Percentiles rank a stretch among this genome's conserved stretches.
Evolutionary conservation across 2,797 vertebrate species (phyloP).

Genomic region (Amblyopsis hoosieri): DNA sequence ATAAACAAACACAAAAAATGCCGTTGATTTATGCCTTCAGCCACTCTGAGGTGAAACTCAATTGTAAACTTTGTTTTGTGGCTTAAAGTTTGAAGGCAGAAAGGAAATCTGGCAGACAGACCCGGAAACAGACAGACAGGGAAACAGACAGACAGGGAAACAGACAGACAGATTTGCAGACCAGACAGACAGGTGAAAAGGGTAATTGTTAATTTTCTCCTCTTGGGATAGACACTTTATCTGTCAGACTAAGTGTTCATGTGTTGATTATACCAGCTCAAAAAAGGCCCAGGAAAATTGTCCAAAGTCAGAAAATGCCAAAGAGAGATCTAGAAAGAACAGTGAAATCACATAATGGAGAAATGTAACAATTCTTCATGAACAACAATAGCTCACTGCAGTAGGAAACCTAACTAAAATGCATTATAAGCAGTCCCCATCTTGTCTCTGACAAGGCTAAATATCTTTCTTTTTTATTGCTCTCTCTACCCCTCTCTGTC

Average conservation of each 20-base stretch:
- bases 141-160: constrained; percentile 24
- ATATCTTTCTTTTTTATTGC: neutral
- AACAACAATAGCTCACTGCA: neutral
- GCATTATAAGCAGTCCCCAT: no score
- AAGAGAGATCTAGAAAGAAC: neutral
- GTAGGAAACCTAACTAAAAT: neutral
- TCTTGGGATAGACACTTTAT: constrained; percentile 20
- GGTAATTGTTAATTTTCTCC: constrained; percentile 68
- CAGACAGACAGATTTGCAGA: constrained; percentile 11
- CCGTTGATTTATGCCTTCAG: constrained; percentile 46
- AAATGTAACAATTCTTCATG: neutral
- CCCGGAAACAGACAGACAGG: constrained; percentile 28
- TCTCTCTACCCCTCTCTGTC: neutral
- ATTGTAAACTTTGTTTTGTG: constrained; percentile 67
- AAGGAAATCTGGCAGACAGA: constrained; percentile 52
- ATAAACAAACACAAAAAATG: constrained; percentile 10
- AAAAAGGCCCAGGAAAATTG: neutral
- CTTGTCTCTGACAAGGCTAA: no score
- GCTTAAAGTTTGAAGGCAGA: constrained; percentile 43
- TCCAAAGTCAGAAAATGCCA: constrained; percentile 9
- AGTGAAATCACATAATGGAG: neutral
- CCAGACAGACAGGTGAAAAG: constrained; percentile 37
- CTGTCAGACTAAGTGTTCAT: constrained; percentile 9
- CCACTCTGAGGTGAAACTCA: constrained; percentile 34
- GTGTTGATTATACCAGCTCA: constrained; percentile 26